Evolutionary conservation across 1,140 invertebrate genomes (phyloP).

Genomic region (Bathynomus jamesi): DNA sequence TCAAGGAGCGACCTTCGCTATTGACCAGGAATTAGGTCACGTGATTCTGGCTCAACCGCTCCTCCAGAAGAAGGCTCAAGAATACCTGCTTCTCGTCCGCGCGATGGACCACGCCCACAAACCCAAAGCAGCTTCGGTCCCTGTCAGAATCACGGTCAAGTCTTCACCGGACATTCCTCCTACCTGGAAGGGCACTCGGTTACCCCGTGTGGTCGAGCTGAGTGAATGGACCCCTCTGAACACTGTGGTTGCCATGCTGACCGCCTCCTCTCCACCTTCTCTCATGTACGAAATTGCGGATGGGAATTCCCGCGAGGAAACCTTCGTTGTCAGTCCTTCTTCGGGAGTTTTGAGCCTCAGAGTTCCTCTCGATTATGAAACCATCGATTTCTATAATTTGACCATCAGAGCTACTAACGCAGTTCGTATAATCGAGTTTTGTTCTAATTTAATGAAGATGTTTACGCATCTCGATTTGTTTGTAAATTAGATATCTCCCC

Average conservation of each 20-base stretch:
- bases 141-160: conserved; percentile 75
- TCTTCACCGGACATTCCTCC: conserved; percentile 84
- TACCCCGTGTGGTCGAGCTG: conserved; percentile 40
- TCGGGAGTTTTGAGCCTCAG: conserved; percentile 65
- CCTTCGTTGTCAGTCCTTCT: conserved; percentile 75
- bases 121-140: conserved; percentile 62
- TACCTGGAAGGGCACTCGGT: conserved; percentile 54
- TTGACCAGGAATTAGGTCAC: conserved; percentile 67
- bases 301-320: conserved; percentile 59
- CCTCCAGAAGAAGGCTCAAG: conserved; percentile 41
- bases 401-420: conserved; percentile 76
- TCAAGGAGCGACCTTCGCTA: conserved; percentile 70
- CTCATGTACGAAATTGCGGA: conserved; percentile 71
- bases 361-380: conserved; percentile 68
- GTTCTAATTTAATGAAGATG: too few species aligned
- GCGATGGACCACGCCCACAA: conserved; percentile 72
- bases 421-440: too few species aligned
- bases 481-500: too few species aligned
- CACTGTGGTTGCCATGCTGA: conserved; percentile 15
- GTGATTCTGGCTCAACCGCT: conserved; percentile 44
- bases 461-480: too few species aligned
- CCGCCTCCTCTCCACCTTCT: conserved; percentile 50
- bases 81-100: conserved; percentile 73
- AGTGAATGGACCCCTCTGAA: conserved; percentile 29
- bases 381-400: conserved; percentile 66